Base-by-base conservation (phyloP, 2,888 invertebrate genomes). In the Cryptocephalus primarius region DNA sequence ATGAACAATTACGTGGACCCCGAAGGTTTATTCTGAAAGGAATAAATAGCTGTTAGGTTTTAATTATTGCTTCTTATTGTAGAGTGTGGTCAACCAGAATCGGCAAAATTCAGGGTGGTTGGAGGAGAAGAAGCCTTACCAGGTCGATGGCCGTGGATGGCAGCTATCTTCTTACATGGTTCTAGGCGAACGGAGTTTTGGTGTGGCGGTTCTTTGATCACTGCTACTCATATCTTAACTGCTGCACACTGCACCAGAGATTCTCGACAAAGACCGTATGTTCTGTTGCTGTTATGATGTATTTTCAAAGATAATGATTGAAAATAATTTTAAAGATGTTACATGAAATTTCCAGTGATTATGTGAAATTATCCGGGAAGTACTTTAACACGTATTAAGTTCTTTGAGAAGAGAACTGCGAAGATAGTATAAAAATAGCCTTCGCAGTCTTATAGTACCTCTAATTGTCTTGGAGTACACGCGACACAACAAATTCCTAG, bases 71-170 rank as follows among this genome's bases (percentile, higher is more conserved):
- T 36, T 36, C 36, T 36, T 36, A 2, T 36, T 42, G 9, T 66
- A 84, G 88, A 88, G 55, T 90, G 89, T 61, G 89, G 89, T 0
- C 83, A 88, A 55, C 80, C 85, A 53, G 88, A 85, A 72, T 82
- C 83, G 60, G 88, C 85, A 44, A 83, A 85, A 39, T 90, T 87
- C 53, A 80, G 94, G 4, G 89, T 95, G 39, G 94, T 95, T 0
- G 95, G 95, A 0, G 95, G 95, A 4, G 82, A 85, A 45, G 84
- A 86, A 64, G 78, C 91, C 0, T 74, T 83, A 22, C 83, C 88
- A 0, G 93, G 93, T 0, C 81, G 88, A 44, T 92, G 92, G 90
- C 94, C 95, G 0, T 95, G 94, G 94, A 88, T 95, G 86, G 94
- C 89, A 0, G 93, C 93, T 1, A 90, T 93, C 57, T 93, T 88